phyloP scores from a whole-genome alignment of 2,113 vertebrate genomes.

The Campylorhamphus procurvoides region DNA sequence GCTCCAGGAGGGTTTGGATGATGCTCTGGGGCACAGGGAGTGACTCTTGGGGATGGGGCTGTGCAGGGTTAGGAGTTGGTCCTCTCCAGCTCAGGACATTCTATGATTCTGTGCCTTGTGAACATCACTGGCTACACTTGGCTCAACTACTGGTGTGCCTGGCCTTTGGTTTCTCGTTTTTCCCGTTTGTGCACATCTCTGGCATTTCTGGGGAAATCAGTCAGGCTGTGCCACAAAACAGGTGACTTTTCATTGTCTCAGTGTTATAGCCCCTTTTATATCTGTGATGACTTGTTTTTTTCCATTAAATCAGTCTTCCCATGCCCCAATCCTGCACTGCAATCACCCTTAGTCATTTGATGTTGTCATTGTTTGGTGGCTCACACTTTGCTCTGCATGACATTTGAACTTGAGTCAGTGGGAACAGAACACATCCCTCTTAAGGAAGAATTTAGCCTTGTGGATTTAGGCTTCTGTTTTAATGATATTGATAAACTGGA shows the following conservation, averaged over 20 bases:
- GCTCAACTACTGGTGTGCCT: accelerated
- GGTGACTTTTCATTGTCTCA: neutral
- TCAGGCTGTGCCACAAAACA: neutral
- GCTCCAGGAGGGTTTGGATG: neutral
- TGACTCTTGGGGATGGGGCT: neutral
- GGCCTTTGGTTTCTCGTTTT: neutral
- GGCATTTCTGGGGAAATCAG: neutral
- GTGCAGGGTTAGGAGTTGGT: neutral
- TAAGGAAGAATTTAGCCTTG: neutral
- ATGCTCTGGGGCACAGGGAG: neutral
- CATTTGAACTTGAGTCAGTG: neutral
- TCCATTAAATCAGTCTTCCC: neutral
- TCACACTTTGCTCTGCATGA: neutral
- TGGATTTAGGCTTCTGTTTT: neutral
- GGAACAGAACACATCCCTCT: neutral
- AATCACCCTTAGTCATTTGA: neutral
- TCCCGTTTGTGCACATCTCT: neutral
- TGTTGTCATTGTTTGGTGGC: neutral
- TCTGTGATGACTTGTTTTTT: neutral
- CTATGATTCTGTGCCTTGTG: neutral
- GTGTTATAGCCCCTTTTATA: neutral
- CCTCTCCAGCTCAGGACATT: neutral
- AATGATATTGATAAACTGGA: neutral
- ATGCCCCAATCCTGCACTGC: neutral
- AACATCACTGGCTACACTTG: accelerated